Evolutionary conservation across 1,140 invertebrate genomes (phyloP), one percentile per base, ranked within the genome.

Genomic region (Hydropsyche tenuis): DNA sequence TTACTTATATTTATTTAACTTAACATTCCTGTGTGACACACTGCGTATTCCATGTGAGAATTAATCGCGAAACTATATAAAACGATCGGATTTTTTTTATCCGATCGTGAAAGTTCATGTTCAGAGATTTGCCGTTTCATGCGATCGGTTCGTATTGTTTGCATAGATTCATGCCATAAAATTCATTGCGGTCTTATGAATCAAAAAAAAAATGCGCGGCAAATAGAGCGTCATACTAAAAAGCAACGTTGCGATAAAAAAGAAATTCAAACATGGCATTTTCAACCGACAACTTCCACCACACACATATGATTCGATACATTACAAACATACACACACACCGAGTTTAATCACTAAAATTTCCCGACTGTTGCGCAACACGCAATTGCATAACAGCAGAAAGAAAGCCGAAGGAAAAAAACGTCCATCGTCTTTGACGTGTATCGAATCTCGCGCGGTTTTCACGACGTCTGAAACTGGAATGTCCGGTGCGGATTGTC

Each of bases 141-240:
- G 65, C 65, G 23, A 68, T 68, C 65, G 65, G 16, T 20, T 68
- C 20, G 22, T 68, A 68, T 48, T 68, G 65, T 68, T 68, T 22
- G 43, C 65, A 48, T 68, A 23, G 45, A 68, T 27, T 68, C 16
- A 66, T 66, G 64, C 64, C 23, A 66, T 66, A 45, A 63, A 63
- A 27, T 63, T 63, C 42, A 43, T 18, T 65, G 14, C 37, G 20
- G 30, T 45, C 16, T 45, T 25, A 14, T n/a, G n/a, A n/a, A n/a
- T n/a, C n/a, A n/a, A n/a, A n/a, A 23, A 68, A 68, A 46, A 46
- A 22, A 45, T 23, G 42, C 12, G 65, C 65, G 23, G 43, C 43
- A 68, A 68, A 68, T 68, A 68, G 65, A 68, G 65, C 65, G 45
- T 68, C 48, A n/a, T 56, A 56, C 43, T 37, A 16, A 70, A 70